phyloP scores from a whole-genome alignment of 2,797 vertebrate genomes.

The Ptychobarbus kaznakovi region DNA sequence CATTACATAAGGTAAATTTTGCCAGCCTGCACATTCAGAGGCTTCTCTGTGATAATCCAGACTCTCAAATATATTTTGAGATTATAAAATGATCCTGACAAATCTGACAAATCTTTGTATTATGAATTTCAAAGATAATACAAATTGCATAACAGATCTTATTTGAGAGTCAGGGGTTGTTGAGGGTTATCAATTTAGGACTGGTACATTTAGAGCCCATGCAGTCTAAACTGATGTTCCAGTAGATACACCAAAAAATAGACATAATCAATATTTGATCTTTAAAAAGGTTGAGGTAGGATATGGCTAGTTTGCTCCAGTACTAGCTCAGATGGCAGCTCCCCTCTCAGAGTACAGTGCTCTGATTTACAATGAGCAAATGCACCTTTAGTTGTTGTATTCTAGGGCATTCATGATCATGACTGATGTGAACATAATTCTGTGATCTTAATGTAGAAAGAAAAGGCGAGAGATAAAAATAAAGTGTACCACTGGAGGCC shows the following conservation, averaged over 20 bases:
- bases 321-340: not conserved
- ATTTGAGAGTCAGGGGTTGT: not conserved
- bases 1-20: slow-evolving; percentile 66
- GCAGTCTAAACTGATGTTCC: not conserved
- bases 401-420: not conserved
- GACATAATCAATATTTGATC: not conserved
- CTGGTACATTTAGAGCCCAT: not conserved
- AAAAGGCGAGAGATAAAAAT: slow-evolving; percentile 18
- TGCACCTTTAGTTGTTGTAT: not conserved
- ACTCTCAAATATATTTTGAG: slow-evolving; percentile 61
- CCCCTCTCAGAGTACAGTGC: no score
- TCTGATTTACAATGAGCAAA: not conserved
- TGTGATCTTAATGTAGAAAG: not conserved
- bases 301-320: slow-evolving; percentile 1
- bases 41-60: slow-evolving; percentile 49
- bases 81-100: slow-evolving; percentile 55
- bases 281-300: slow-evolving; percentile 6
- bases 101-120: slow-evolving; percentile 37
- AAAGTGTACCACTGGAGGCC: slow-evolving; percentile 86
- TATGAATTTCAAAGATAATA: slow-evolving; percentile 33
- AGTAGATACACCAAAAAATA: not conserved
- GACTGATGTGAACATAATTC: not conserved
- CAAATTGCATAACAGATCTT: not conserved
- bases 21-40: slow-evolving; percentile 60
- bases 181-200: not conserved